Conservation (phyloP, 2,797 vertebrate species). For the Sebastes alutus region DNA sequence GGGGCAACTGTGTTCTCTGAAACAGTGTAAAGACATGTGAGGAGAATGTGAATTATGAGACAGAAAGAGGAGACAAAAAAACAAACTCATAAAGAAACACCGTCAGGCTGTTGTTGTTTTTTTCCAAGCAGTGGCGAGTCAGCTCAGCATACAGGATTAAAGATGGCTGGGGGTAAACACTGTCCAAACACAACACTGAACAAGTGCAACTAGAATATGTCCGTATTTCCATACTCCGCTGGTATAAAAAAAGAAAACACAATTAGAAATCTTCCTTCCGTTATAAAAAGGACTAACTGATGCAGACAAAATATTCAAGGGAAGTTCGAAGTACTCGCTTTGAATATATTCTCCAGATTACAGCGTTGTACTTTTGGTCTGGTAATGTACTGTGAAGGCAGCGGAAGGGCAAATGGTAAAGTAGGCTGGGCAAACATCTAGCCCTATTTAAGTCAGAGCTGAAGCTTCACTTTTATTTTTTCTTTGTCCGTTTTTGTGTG, state of each 20-base stretch:
- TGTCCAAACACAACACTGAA: conserved; percentile 35
- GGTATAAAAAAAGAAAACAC: conserved; percentile 1
- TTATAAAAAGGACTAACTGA: conserved; percentile 47
- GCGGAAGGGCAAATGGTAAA: conserved; percentile 63
- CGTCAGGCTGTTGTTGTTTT: neutral
- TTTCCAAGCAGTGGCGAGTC: conserved; percentile 18
- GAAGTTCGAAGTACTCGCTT: conserved; percentile 32
- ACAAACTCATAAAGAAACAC: conserved; percentile 52
- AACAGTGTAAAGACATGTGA: conserved; percentile 5
- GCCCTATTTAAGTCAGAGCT: conserved; percentile 51
- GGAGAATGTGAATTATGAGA: conserved; percentile 34
- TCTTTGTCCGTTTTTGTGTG: conserved; percentile 73
- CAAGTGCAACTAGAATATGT: conserved; percentile 26
- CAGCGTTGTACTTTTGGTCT: conserved; percentile 42
- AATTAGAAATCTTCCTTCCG: conserved; percentile 23
- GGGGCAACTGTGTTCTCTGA: neutral
- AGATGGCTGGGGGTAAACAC: conserved; percentile 23
- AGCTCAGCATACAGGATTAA: conserved; percentile 40
- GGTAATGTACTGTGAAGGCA: conserved; percentile 65
- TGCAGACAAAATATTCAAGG: conserved; percentile 56
- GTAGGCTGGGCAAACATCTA: conserved; percentile 56
- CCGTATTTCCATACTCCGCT: conserved; percentile 9
- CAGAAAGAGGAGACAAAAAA: conserved; percentile 18
- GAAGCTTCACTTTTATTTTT: conserved; percentile 53
- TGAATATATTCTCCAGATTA: conserved; percentile 57